Base-by-base conservation (phyloP, 2,888 invertebrate species). In the Hyposoter didymator region DNA sequence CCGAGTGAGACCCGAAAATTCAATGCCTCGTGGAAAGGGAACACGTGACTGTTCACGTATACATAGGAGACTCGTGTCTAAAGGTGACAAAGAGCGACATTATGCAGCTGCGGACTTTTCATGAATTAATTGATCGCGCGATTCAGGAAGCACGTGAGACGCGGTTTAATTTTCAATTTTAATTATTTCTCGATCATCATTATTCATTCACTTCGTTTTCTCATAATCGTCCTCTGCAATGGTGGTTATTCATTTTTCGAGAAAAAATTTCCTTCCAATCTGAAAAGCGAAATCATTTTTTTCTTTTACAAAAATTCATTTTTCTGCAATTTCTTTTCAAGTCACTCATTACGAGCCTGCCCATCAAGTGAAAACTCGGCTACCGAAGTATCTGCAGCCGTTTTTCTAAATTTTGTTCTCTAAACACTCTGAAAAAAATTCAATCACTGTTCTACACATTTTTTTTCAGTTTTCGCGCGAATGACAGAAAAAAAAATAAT, bases 41-140 rank as follows among this genome's bases (percentile, higher is more conserved):
- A 45, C 47, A 47, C 69, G 69, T 70, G 47, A 39, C 45, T 5
- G 69, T 28, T 47, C 2, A 28, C 69, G 43, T 32, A n/a, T n/a
- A 32, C 10, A 17, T 28, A 28, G 7, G 47, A 28, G 2, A 70
- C 19, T 45, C 22, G 10, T 22, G 43, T 22, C 19, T 12, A 6
- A 55, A 55, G 22, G 22, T 14, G 17, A 67, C 39, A n/a, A 39
- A 43, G 14, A 22, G 67, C 39, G 3, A 2, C 45, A 7, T 22
- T 22, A 67, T 47, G 69, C 47, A 70, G 28, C 28, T 67, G 69
- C 10, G n/a, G n/a, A 22, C 22, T 43, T n/a, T n/a, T 12, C 7
- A 12, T 43, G 5, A 67, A 43, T 67, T 19, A 43, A 67, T 19
- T 4, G 43, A 67, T 22, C 39, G 19, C 19, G 39, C 12, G 43